These are phyloP conservation scores for Melanotaenia maccullochi DNA, from an alignment of 2,797 vertebrate genomes.

Conservation along the genomic window DNA sequence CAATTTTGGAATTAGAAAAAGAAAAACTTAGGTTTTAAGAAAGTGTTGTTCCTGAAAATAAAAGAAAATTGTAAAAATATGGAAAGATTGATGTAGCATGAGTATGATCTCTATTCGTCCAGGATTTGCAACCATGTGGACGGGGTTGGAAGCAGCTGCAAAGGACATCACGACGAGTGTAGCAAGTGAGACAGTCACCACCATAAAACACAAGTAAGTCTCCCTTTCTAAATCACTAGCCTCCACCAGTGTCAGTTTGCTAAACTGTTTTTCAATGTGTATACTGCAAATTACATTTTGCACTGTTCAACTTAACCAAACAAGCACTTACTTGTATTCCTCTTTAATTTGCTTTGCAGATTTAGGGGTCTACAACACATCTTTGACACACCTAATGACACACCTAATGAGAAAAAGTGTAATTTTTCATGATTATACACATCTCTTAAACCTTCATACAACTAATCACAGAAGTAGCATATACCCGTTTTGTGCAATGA, in stretches of 20 bases:
- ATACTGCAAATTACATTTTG: constrained; percentile 28
- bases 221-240: neutral
- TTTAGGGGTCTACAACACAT: constrained; percentile 84
- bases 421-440: constrained; percentile 49
- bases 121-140: constrained; percentile 98
- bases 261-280: constrained; percentile 23
- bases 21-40: neutral
- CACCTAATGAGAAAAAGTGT: constrained; percentile 72
- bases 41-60: neutral
- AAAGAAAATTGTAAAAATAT: neutral
- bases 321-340: constrained; percentile 55
- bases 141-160: constrained; percentile 92
- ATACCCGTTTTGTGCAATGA: constrained; percentile 1
- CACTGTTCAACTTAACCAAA: constrained; percentile 38
- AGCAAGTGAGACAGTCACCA: constrained; percentile 93
- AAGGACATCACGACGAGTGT: constrained; percentile 93
- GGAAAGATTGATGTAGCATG: neutral
- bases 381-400: constrained; percentile 74
- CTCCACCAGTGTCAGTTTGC: constrained; percentile 20
- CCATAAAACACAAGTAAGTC: constrained; percentile 95
- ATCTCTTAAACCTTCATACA: constrained; percentile 22
- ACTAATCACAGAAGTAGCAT: constrained; percentile 61
- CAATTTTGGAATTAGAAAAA: neutral
- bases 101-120: neutral
- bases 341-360: constrained; percentile 83